A percentile compares a stretch with the other conserved stretches of the same genome.
Conservation (phyloP, 1,140 invertebrate genomes). For the Nomia melanderi region DNA sequence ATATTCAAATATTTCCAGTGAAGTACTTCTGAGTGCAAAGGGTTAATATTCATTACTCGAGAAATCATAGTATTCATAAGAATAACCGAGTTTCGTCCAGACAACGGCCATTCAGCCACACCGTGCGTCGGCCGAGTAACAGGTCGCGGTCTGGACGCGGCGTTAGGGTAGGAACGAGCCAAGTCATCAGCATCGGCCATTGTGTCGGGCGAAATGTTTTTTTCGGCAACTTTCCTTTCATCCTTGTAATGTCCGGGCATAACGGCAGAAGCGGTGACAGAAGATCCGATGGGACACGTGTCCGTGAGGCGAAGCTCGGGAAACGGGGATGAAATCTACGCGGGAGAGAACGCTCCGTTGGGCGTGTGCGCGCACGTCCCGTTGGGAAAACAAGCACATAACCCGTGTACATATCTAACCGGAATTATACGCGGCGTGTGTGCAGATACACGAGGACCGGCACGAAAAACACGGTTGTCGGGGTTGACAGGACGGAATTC, state of each 20-base stretch:
- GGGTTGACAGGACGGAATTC: conserved; percentile 44
- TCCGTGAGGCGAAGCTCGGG: not conserved
- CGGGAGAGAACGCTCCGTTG: conserved; percentile 31
- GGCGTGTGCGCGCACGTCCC: conserved; percentile 33
- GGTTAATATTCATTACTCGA: too few species aligned
- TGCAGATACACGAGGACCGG: conserved; percentile 4
- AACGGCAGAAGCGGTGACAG: conserved; percentile 3
- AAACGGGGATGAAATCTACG: conserved; percentile 31
- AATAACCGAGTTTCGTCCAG: too few species aligned
- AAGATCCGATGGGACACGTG: conserved; percentile 26
- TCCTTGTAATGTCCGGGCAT: not conserved
- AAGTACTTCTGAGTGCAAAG: too few species aligned
- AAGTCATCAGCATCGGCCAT: conserved; percentile 10
- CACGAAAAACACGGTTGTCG: conserved; percentile 39
- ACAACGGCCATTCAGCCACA: too few species aligned
- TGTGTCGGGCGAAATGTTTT: not conserved
- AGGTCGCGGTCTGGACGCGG: too few species aligned
- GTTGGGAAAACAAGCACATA: conserved; percentile 43
- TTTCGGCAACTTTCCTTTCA: conserved; percentile 24
- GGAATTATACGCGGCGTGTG: conserved; percentile 28
- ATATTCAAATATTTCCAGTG: too few species aligned
- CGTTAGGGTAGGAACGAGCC: too few species aligned
- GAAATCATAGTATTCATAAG: too few species aligned
- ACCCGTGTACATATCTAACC: conserved; percentile 28
- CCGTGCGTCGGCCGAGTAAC: too few species aligned